Percentiles rank a stretch among this genome's conserved stretches.
phyloP scores from a whole-genome alignment of 2,888 invertebrate species.

The Osmoderma eremita region DNA sequence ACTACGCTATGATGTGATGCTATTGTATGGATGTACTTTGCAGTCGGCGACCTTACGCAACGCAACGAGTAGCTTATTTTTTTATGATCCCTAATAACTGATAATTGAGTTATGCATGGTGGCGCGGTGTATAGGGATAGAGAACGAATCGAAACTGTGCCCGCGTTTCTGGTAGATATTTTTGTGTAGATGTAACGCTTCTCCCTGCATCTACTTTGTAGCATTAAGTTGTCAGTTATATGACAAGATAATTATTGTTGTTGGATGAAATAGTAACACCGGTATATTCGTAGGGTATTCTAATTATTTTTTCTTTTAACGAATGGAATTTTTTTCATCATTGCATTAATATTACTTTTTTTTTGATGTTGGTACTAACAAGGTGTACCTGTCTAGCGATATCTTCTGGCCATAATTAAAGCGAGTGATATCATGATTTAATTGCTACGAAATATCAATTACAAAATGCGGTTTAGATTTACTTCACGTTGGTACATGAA shows the following conservation, averaged over 20 bases:
- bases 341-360: too few species aligned
- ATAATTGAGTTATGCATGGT: conserved; percentile 24
- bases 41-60: conserved; percentile 30
- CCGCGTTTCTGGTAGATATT: not conserved
- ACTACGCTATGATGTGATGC: not conserved
- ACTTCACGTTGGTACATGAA: too few species aligned
- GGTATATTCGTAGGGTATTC: not conserved
- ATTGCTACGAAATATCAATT: too few species aligned
- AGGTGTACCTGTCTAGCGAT: too few species aligned
- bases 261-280: conserved; percentile 5
- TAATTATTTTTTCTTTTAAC: conserved; percentile 17
- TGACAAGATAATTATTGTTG: conserved; percentile 20
- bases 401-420: too few species aligned
- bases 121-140: not conserved
- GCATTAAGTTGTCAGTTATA: conserved; percentile 26
- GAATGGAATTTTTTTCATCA: too few species aligned
- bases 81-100: conserved; percentile 20
- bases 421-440: too few species aligned
- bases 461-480: too few species aligned
- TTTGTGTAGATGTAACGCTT: not conserved
- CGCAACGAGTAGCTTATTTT: conserved; percentile 29
- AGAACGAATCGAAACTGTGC: not conserved
- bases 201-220: not conserved
- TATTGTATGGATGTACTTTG: conserved; percentile 17
- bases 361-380: too few species aligned